These are phyloP conservation scores for Aurelia sp. DNA, from an alignment of 30 jellyfish, hydroid and myxozoan genomes.

Conservation along the genomic window DNA sequence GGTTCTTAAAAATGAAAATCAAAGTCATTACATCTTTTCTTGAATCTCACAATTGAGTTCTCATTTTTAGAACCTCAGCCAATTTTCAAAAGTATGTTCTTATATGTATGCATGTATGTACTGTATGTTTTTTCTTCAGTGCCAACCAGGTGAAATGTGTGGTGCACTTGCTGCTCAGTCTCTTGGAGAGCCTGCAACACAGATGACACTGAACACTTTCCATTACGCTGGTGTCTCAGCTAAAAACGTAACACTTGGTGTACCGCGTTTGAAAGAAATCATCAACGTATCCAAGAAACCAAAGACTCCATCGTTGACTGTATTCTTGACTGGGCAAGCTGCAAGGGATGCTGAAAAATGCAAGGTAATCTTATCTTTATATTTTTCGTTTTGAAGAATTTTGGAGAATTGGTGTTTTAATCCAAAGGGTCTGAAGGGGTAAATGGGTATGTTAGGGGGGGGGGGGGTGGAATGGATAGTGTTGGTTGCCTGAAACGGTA, in stretches of 20 bases:
- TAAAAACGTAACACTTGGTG: constrained; percentile 99
- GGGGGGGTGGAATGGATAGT: too few species aligned
- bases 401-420: too few species aligned
- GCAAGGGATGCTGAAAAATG: constrained; percentile 98
- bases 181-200: constrained; percentile 99
- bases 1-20: too few species aligned
- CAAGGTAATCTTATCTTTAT: constrained; percentile 55
- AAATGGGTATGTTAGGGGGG: too few species aligned
- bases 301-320: constrained; percentile 99
- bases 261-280: constrained; percentile 97
- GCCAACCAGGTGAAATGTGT: constrained; percentile 99
- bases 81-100: too few species aligned
- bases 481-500: too few species aligned
- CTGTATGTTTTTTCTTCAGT: constrained; percentile 14
- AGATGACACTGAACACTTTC: constrained; percentile 99
- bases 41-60: too few species aligned
- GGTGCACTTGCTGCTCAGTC: constrained; percentile 99
- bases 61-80: too few species aligned
- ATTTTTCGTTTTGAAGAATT: too few species aligned
- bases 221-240: constrained; percentile 99
- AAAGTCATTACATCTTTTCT: too few species aligned
- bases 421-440: too few species aligned
- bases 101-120: too few species aligned
- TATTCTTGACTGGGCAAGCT: constrained; percentile 91
- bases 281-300: constrained; percentile 99